Evolutionary conservation across 2,888 invertebrate species (phyloP), one percentile per base, ranked within the genome.

Genomic region (Pristionchus fissidentatus): DNA sequence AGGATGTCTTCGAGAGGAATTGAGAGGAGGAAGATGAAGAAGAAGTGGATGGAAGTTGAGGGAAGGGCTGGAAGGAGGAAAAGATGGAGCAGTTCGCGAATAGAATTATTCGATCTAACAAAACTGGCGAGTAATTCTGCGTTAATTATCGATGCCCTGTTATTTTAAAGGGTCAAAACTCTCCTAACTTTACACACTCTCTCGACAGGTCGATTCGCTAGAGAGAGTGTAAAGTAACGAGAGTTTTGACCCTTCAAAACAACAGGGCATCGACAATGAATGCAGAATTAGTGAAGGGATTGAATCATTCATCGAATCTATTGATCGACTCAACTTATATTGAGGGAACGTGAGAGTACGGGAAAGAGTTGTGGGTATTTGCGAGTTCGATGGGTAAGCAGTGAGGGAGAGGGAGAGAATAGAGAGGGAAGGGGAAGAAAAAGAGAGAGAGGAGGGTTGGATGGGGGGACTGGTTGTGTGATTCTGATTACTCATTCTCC

Each of bases 341-440:
- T 55, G 55, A 19, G 15, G 4, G 66, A 15, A 5, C 19, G 38
- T 38, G 66, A 66, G 62, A 35, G 70, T 32, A 70, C 38, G 43
- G 70, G 41, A 70, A 70, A 70, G 38, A 70, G 70, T 70, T 70
- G 70, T 57, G 57, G 57, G 62, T 62, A 35, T 70, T 70, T 43
- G 70, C 43, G 75, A 70, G 70, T 70, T 70, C 70, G 70, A 70
- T 70, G 41, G 70, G 70, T 43, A 70, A 70, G 70, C 66, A 66
- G 66, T n/a, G 73, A 73, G n/a, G 49, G 55, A 79, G 38, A 78
- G 49, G 35, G 19, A 57, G 41, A 79, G 38, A 41, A 22, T 15
- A 22, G 43, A 41, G 29, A 19, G 38, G 22, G n/a, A 29, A 26
- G 57, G 57, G 55, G 41, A 13, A 26, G 38, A 22, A 41, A 22